Evolutionary conservation across 2,113 vertebrate species (phyloP).

Genomic region (Oenanthe oenanthe): DNA sequence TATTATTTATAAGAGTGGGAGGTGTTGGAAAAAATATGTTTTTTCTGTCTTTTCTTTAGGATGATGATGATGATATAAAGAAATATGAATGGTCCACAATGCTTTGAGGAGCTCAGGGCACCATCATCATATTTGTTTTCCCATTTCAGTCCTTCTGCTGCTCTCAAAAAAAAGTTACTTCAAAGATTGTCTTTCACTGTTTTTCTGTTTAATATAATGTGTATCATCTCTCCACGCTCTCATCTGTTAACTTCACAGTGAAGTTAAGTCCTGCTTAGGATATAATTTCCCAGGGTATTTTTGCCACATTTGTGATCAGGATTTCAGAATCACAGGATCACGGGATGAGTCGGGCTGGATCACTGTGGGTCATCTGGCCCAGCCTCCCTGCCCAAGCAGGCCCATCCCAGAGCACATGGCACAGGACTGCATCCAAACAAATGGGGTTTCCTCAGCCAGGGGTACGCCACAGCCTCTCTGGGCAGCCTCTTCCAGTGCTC

Average conservation of each 20-base stretch:
- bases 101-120: neutral
- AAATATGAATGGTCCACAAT: neutral
- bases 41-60: neutral
- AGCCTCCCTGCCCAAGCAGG: neutral
- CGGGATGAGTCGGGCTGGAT: neutral
- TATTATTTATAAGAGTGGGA: neutral
- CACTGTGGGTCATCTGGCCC: neutral
- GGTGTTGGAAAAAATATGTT: neutral
- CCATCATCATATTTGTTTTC: neutral
- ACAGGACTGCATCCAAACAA: neutral
- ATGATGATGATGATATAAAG: neutral
- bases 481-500: neutral
- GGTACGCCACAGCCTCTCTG: neutral
- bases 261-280: neutral
- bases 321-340: neutral
- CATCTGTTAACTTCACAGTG: neutral
- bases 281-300: neutral
- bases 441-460: too few species aligned
- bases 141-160: neutral
- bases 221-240: neutral
- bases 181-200: neutral
- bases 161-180: neutral
- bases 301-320: neutral
- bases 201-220: neutral
- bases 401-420: neutral